phyloP scores from a whole-genome alignment of 2,113 vertebrate species.

The Myiopsitta monachus region DNA sequence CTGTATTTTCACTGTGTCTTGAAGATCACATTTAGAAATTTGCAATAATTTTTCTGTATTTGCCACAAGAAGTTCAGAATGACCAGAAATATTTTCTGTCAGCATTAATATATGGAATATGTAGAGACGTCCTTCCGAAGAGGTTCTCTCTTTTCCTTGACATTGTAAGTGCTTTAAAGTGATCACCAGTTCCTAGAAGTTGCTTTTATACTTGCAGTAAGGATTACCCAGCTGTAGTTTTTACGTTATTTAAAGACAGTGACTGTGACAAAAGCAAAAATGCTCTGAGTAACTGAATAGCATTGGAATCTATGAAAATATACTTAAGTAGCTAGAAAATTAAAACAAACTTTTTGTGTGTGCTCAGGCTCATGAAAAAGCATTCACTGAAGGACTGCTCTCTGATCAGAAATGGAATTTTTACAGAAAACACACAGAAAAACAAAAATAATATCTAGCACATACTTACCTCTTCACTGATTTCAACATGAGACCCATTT shows the following conservation, averaged over 20 bases:
- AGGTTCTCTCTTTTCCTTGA: background rate
- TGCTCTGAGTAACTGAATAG: background rate
- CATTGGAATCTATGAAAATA: background rate
- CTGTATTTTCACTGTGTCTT: background rate
- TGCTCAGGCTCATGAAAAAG: background rate
- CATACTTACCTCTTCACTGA: background rate
- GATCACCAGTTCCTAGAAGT: background rate
- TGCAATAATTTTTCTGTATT: background rate
- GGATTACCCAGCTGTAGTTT: background rate
- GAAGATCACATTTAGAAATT: background rate
- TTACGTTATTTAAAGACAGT: background rate
- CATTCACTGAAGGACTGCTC: background rate
- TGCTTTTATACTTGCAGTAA: background rate
- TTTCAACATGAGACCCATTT: background rate
- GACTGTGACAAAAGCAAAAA: background rate
- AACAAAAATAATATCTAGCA: background rate
- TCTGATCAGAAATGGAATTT: background rate
- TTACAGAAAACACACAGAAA: background rate
- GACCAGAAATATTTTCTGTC: background rate
- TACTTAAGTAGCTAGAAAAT: background rate
- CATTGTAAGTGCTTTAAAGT: background rate
- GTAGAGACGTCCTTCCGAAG: background rate
- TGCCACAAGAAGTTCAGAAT: background rate
- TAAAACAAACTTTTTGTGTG: background rate
- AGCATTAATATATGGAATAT: background rate